A percentile compares a stretch with the other conserved stretches of the same genome.
These are phyloP conservation scores for Brachystomella parvula DNA, from an alignment of 1,140 invertebrate species.

Conservation along the genomic window DNA sequence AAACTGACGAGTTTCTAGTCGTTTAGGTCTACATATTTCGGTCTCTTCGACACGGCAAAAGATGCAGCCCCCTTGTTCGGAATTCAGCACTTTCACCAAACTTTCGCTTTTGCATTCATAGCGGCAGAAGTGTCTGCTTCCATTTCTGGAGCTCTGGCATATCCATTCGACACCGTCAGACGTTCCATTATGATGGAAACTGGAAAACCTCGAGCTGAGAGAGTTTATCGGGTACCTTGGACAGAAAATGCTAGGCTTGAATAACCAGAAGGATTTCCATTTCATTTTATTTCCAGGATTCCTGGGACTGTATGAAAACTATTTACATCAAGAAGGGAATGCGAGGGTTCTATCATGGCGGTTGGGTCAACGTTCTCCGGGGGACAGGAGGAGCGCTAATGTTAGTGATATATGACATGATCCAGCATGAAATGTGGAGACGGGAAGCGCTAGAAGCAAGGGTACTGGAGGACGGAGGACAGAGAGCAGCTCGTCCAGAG, in stretches of 20 bases:
- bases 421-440: conserved; percentile 12
- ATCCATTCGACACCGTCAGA: conserved; percentile 59
- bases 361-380: conserved; percentile 14
- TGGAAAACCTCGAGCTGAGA: conserved; percentile 22
- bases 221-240: conserved; percentile 10
- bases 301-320: conserved; percentile 18
- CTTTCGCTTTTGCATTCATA: conserved; percentile 17
- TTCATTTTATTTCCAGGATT: conserved; percentile 14
- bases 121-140: conserved; percentile 48
- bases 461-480: not conserved
- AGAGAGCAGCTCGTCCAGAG: not conserved
- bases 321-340: conserved; percentile 22
- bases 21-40: conserved; percentile 28
- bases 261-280: not conserved
- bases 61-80: not conserved
- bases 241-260: not conserved
- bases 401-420: conserved; percentile 26
- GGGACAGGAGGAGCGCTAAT: conserved; percentile 27
- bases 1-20: not conserved
- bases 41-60: conserved; percentile 24
- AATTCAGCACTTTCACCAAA: not conserved
- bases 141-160: conserved; percentile 53
- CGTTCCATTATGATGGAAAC: conserved; percentile 58
- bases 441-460: not conserved
- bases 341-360: conserved; percentile 29